phyloP scores from a whole-genome alignment of 2,113 vertebrate species.

The Notechis scutatus region DNA sequence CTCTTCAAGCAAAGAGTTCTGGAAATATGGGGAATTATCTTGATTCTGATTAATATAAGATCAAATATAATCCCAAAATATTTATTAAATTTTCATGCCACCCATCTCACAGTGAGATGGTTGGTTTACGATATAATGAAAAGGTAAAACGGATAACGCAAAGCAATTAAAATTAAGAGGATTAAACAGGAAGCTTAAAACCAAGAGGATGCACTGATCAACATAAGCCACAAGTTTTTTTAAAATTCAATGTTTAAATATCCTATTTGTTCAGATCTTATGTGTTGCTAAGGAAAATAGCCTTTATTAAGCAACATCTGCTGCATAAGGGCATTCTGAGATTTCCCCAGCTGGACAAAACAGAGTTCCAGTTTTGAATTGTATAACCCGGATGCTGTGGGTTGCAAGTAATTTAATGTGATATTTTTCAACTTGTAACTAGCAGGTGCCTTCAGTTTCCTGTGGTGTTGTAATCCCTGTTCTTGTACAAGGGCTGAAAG shows the following conservation, averaged over 20 bases:
- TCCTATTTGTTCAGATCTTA: background rate
- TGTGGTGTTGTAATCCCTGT: background rate
- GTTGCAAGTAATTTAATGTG: background rate
- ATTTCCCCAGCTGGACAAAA: background rate
- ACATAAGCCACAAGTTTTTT: background rate
- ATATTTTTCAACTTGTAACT: background rate
- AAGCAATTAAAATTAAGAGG: background rate
- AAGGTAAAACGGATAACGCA: background rate
- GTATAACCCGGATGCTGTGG: background rate
- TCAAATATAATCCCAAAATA: background rate
- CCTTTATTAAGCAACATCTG: background rate
- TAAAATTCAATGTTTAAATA: background rate
- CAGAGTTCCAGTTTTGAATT: background rate
- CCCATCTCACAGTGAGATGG: background rate
- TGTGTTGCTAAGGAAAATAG: background rate
- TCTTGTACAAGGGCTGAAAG: conserved; percentile 32
- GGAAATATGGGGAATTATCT: background rate
- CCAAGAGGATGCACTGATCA: background rate
- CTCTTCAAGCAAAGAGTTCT: background rate
- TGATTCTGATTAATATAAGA: background rate
- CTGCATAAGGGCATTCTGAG: background rate
- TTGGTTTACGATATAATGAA: background rate
- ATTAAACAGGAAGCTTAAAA: background rate
- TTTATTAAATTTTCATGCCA: background rate
- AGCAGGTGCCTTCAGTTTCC: background rate